Conservation (phyloP, 30 jellyfish, hydroid and myxozoan genomes). For the Phacellophora camtschatica region DNA sequence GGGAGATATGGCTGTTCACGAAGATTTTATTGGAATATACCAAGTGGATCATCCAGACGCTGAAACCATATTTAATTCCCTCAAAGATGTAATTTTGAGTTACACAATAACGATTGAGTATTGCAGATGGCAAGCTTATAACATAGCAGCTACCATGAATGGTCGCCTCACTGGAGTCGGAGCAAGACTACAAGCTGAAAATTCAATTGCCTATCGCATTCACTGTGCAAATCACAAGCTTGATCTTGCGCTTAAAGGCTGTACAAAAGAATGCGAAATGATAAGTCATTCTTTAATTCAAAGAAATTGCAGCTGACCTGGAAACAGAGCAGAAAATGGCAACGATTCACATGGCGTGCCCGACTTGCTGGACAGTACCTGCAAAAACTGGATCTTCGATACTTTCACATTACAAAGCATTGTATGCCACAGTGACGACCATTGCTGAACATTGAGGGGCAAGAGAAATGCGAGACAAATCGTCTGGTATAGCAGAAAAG, state of each 20-base stretch:
- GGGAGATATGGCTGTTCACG: background rate
- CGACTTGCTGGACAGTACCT: background rate
- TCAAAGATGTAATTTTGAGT: slow-evolving; percentile 11
- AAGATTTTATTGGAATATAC: slow-evolving; percentile 2
- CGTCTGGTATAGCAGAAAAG: background rate
- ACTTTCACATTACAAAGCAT: background rate
- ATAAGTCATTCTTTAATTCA: background rate
- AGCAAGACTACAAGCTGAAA: slow-evolving; percentile 21
- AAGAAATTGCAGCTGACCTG: background rate
- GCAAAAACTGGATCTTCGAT: background rate
- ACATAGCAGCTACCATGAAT: slow-evolving; percentile 25
- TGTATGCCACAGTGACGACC: background rate
- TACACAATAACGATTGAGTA: background rate
- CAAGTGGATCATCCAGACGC: slow-evolving; percentile 3
- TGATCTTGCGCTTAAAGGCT: too few relatives aligned
- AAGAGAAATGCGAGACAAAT: slow-evolving; percentile 11
- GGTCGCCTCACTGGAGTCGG: slow-evolving; percentile 16
- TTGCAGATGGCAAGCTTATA: slow-evolving; percentile 28
- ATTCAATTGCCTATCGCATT: slow-evolving; percentile 22
- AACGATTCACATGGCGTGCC: background rate
- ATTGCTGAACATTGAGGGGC: slow-evolving; percentile 11
- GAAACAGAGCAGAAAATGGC: background rate
- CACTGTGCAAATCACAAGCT: too few relatives aligned
- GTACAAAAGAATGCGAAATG: slow-evolving; percentile 8
- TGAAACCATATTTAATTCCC: background rate